A percentile compares a stretch with the other conserved stretches of the same genome.
These are phyloP conservation scores for Mellilla xanthometata DNA, from an alignment of 2,888 invertebrate genomes.

Conservation along the genomic window DNA sequence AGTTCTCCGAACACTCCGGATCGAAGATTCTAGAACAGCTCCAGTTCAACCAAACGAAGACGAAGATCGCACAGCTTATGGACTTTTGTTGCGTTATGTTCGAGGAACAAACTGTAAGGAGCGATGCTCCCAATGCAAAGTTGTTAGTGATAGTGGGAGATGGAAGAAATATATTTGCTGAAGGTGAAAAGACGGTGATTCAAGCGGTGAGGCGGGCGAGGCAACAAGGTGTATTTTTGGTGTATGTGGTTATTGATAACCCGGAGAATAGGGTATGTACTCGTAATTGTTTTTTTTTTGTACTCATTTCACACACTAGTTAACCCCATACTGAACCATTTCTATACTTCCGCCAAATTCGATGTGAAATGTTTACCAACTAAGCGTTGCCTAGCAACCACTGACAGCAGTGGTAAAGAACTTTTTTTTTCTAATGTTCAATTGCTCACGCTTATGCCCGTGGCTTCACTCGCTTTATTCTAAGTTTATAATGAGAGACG, in stretches of 20 bases:
- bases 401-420: too few species aligned
- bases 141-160: constrained; percentile 96
- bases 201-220: constrained; percentile 91
- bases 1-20: constrained; percentile 94
- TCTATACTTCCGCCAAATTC: too few species aligned
- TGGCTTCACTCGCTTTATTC: too few species aligned
- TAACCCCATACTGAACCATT: too few species aligned
- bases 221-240: constrained; percentile 93
- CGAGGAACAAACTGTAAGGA: constrained; percentile 69
- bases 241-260: constrained; percentile 98
- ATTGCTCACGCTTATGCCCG: too few species aligned
- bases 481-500: too few species aligned
- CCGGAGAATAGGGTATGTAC: constrained; percentile 91
- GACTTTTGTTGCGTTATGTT: constrained; percentile 88
- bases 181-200: constrained; percentile 89
- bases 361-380: too few species aligned
- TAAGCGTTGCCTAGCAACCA: too few species aligned
- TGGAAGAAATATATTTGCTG: constrained; percentile 95
- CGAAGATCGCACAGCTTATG: constrained; percentile 91
- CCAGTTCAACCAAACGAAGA: constrained; percentile 94
- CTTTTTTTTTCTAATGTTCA: too few species aligned
- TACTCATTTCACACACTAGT: too few species aligned
- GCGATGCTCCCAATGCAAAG: constrained; percentile 87
- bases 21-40: constrained; percentile 90
- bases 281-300: too few species aligned